These are phyloP conservation scores for Podilymbus podiceps DNA, from an alignment of 2,113 vertebrate species.

Conservation along the genomic window DNA sequence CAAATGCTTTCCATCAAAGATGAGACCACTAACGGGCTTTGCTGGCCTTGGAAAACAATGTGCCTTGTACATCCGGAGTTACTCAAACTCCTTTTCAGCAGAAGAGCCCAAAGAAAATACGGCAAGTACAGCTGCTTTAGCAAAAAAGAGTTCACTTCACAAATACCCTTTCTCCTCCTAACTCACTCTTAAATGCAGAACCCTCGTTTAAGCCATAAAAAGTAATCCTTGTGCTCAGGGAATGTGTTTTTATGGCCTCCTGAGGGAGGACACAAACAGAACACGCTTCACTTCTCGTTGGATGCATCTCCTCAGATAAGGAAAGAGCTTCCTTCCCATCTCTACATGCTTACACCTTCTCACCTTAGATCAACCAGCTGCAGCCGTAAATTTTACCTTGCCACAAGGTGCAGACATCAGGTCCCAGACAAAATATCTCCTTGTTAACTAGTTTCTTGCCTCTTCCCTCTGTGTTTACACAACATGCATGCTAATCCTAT, in stretches of 20 bases:
- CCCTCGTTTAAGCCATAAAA: neutral
- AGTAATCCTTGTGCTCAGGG: neutral
- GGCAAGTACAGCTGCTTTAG: neutral
- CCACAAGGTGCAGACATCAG: neutral
- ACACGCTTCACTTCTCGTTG: neutral
- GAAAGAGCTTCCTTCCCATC: neutral
- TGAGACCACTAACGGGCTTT: neutral
- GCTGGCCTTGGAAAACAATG: neutral
- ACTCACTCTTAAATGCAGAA: neutral
- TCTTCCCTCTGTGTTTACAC: neutral
- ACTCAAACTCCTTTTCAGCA: neutral
- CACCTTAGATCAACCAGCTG: neutral
- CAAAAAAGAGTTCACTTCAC: neutral
- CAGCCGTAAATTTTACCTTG: neutral
- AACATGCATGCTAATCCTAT: neutral
- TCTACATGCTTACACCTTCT: neutral
- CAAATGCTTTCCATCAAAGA: neutral
- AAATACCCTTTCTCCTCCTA: neutral
- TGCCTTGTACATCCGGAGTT: neutral
- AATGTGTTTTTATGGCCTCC: neutral
- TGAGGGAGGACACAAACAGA: neutral
- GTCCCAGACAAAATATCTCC: neutral
- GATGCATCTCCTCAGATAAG: neutral
- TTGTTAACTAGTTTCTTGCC: accelerated
- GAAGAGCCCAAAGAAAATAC: neutral